These are phyloP conservation scores for Prochilodus magdalenae DNA, from an alignment of 2,113 vertebrate species.

Conservation along the genomic window DNA sequence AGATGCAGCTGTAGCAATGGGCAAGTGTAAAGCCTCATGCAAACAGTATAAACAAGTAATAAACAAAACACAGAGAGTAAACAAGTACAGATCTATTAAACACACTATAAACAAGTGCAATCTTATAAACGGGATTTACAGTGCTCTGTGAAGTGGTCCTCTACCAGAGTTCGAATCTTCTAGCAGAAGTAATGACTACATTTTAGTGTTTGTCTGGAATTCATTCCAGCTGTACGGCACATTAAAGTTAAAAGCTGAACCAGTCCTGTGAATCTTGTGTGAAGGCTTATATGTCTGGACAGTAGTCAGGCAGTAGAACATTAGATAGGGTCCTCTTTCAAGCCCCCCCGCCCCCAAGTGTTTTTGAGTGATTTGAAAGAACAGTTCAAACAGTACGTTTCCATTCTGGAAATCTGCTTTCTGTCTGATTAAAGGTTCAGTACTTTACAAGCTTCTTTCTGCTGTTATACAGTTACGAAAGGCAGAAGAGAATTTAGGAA, in stretches of 20 bases:
- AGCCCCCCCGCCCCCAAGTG: not conserved
- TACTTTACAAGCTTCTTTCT: no score
- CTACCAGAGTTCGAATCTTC: not conserved
- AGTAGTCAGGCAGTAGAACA: not conserved
- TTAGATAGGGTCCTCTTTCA: not conserved
- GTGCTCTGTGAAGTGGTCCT: conserved; percentile 11
- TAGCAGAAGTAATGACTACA: not conserved
- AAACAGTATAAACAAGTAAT: not conserved
- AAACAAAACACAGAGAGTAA: not conserved
- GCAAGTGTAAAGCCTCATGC: not conserved
- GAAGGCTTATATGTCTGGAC: not conserved
- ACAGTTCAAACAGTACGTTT: no score
- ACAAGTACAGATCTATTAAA: not conserved
- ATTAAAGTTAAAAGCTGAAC: not conserved
- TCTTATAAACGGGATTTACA: not conserved
- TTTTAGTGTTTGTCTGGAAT: conserved; percentile 4
- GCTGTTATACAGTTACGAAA: no score
- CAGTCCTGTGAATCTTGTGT: not conserved
- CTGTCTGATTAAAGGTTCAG: no score
- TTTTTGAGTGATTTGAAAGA: no score
- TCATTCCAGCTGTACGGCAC: conserved; percentile 3
- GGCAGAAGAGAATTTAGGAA: no score
- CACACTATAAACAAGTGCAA: not conserved
- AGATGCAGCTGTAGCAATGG: not conserved
- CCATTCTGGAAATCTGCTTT: no score